Percentiles rank a stretch among this genome's conserved stretches.
These are phyloP conservation scores for Halcyon leucocephala DNA, from an alignment of 2,797 vertebrate species.

Conservation along the genomic window DNA sequence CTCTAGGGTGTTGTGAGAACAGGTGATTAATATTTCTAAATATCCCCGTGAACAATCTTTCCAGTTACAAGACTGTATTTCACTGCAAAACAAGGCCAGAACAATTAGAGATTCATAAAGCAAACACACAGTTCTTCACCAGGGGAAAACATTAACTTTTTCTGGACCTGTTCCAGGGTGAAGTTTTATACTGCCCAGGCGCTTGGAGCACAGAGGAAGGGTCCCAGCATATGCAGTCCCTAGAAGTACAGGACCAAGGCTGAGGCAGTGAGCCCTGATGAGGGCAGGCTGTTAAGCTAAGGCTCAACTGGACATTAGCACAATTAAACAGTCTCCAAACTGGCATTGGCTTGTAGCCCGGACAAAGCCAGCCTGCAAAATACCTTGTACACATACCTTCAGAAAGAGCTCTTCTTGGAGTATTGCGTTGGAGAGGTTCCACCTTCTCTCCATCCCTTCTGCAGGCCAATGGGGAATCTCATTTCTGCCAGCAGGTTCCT, in stretches of 20 bases:
- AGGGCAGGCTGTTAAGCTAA: not conserved
- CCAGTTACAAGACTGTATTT: not conserved
- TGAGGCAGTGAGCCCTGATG: not conserved
- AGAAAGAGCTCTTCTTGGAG: not conserved
- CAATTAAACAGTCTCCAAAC: not conserved
- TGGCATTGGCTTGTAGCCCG: not conserved
- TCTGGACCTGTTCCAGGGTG: not conserved
- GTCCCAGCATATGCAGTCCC: rapidly evolving
- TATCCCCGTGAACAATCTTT: not conserved
- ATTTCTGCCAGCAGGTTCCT: not conserved
- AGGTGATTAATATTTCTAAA: constrained; percentile 2
- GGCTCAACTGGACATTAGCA: not conserved
- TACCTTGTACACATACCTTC: not conserved
- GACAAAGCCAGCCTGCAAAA: not conserved
- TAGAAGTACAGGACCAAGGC: not conserved
- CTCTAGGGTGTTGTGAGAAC: not conserved
- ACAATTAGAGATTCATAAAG: not conserved
- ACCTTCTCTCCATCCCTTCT: not conserved
- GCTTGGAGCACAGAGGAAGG: not conserved
- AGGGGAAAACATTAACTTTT: not conserved
- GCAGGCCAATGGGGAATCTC: not conserved
- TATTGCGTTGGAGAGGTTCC: rapidly evolving
- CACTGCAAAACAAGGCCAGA: not conserved
- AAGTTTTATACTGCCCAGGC: not conserved
- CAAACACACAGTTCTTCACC: not conserved